Base-by-base conservation (phyloP, 1,140 invertebrate genomes). In the Muscidifurax raptorellus region DNA sequence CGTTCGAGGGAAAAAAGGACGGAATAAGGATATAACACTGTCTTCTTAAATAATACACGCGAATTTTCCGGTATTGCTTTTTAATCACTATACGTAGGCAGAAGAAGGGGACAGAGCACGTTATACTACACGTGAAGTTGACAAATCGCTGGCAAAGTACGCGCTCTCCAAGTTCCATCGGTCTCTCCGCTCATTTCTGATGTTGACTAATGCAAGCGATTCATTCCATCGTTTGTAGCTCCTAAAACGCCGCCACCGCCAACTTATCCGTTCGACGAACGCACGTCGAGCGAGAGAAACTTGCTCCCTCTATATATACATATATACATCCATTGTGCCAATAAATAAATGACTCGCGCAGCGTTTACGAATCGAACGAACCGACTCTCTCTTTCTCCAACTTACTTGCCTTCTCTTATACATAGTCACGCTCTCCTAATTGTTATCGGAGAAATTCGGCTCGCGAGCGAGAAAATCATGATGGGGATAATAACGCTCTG, bases 181-280 rank as follows among this genome's bases (percentile, higher is more conserved):
- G 18, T 84, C 64, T 25, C 66, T 25, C 0, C 85, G 86, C 88
- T 91, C 90, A 91, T 91, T 90, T 91, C 89, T 90, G 89, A 91
- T 90, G 91, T 89, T 90, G 90, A 91, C 90, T 90, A 90, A 91
- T 91, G 90, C 87, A 82, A 85, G 80, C 87, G 89, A 90, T 91
- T 90, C 88, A 84, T 88, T 85, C 85, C 88, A 90, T 90, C 90
- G 88, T 91, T 91, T 90, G 90, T 90, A 91, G 89, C 89, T 87
- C 85, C 80, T 52, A 32, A 81, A 76, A 76, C 77, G 13, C 80
- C 82, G 25, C 79, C 66, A 82, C 88, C 89, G 78, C 89, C 85
- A 75, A 80, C 44, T 76, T 75, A 83, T 69, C 74, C 74, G 22
- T 67, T 52, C 12, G 13, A 64, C 44, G 2, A 6, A 2, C 44